Evolutionary conservation across 1,140 invertebrate genomes (phyloP).

Genomic region (Notospermus geniculatus): DNA sequence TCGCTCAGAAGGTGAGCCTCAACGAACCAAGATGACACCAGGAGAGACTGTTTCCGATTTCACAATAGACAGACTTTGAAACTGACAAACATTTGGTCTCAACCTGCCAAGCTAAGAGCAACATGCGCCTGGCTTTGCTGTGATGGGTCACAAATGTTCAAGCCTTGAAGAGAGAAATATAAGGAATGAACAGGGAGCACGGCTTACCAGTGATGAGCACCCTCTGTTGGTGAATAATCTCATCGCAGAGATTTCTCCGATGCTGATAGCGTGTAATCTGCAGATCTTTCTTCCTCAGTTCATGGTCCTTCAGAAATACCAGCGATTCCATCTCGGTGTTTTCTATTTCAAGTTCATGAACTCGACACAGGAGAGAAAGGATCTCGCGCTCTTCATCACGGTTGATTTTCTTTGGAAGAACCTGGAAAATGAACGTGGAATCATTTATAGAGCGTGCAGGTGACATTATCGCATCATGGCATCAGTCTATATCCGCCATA

Average conservation of each 20-base stretch:
- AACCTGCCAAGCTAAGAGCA: too few relatives aligned
- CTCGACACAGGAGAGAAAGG: slow-evolving; percentile 74
- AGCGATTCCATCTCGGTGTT: slow-evolving; percentile 87
- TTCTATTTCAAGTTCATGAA: slow-evolving; percentile 88
- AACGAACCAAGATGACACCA: too few relatives aligned
- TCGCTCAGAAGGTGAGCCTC: too few relatives aligned
- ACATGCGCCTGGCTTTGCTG: too few relatives aligned
- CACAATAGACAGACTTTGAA: background rate
- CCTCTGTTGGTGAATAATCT: slow-evolving; percentile 85
- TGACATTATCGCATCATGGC: too few relatives aligned
- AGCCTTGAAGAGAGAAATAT: background rate
- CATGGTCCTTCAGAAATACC: slow-evolving; percentile 77
- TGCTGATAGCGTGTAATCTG: slow-evolving; percentile 79
- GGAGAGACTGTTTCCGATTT: background rate
- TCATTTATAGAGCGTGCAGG: too few relatives aligned
- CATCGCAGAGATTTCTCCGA: slow-evolving; percentile 81
- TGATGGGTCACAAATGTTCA: background rate
- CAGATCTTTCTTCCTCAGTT: slow-evolving; percentile 78
- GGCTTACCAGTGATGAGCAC: slow-evolving; percentile 77
- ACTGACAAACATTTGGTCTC: too few relatives aligned
- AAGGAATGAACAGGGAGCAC: background rate
- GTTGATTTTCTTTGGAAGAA: slow-evolving; percentile 76
- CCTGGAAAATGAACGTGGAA: too few relatives aligned
- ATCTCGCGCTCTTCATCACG: slow-evolving; percentile 85
- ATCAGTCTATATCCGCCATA: too few relatives aligned